phyloP scores from a whole-genome alignment of 2,888 invertebrate species.

The Plemyria rubiginata region DNA sequence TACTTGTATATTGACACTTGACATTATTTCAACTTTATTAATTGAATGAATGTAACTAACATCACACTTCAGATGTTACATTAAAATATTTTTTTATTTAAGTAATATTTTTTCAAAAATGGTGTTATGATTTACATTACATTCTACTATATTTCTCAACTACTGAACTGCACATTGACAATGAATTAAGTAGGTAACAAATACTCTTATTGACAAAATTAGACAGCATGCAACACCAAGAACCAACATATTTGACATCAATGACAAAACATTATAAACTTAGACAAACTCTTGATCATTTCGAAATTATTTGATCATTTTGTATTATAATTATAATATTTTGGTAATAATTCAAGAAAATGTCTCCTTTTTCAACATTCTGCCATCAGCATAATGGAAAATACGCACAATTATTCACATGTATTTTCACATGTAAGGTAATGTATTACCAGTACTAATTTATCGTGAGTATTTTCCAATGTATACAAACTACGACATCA shows the following conservation, averaged over 20 bases:
- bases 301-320: neutral
- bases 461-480: conserved; percentile 44
- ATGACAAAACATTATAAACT: conserved; percentile 26
- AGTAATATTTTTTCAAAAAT: neutral
- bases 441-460: conserved; percentile 1
- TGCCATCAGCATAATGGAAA: conserved; percentile 15
- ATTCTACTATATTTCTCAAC: conserved; percentile 1
- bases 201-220: conserved; percentile 23
- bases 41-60: neutral
- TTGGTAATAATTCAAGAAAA: conserved; percentile 2
- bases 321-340: no score
- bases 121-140: neutral
- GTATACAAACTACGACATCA: conserved; percentile 44
- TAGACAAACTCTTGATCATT: conserved; percentile 13
- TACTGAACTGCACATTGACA: conserved; percentile 14
- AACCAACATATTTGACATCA: conserved; percentile 23
- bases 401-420: conserved; percentile 26
- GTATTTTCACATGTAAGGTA: neutral
- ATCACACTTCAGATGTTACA: neutral
- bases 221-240: conserved; percentile 41
- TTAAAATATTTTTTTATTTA: no score
- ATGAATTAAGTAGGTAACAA: conserved; percentile 6
- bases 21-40: neutral
- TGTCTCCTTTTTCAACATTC: conserved; percentile 20
- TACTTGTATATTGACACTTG: neutral